Evolutionary conservation across 2,888 invertebrate species (phyloP).

Genomic region (Trissonchulus sp.): DNA sequence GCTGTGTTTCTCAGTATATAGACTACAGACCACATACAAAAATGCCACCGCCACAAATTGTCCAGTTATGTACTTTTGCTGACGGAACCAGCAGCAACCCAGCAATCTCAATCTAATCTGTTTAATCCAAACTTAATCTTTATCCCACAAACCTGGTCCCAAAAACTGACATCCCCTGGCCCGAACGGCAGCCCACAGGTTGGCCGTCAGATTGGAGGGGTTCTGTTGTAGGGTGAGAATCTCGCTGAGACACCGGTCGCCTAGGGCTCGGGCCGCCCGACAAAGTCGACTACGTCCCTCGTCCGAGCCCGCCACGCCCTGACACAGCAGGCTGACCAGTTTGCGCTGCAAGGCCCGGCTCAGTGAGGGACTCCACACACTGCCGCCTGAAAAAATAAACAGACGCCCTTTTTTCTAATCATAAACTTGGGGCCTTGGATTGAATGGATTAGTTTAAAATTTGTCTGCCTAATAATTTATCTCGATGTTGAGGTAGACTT

Average conservation of each 20-base stretch:
- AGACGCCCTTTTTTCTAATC: too few species aligned
- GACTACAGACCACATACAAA: too few species aligned
- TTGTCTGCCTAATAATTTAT: too few species aligned
- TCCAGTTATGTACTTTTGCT: too few species aligned
- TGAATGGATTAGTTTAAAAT: too few species aligned
- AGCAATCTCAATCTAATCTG: too few species aligned
- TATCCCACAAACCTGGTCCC: conserved; percentile 83
- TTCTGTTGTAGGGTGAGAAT: conserved; percentile 90
- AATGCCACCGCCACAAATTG: too few species aligned
- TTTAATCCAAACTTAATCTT: too few species aligned
- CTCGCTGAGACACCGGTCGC: conserved; percentile 87
- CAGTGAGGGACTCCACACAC: conserved; percentile 54
- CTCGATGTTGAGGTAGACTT: too few species aligned
- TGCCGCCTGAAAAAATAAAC: conserved; percentile 33
- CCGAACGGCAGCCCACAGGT: conserved; percentile 92
- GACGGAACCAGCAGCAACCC: too few species aligned
- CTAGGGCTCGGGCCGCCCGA: conserved; percentile 75
- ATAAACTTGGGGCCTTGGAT: too few species aligned
- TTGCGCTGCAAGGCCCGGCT: conserved; percentile 94
- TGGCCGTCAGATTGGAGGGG: conserved; percentile 83
- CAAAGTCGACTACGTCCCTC: background rate
- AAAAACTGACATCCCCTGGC: conserved; percentile 95
- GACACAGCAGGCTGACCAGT: conserved; percentile 70
- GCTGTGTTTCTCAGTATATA: too few species aligned
- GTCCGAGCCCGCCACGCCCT: background rate